Conservation (phyloP, 2,888 invertebrate species). For the Rhodophaea formosa region DNA sequence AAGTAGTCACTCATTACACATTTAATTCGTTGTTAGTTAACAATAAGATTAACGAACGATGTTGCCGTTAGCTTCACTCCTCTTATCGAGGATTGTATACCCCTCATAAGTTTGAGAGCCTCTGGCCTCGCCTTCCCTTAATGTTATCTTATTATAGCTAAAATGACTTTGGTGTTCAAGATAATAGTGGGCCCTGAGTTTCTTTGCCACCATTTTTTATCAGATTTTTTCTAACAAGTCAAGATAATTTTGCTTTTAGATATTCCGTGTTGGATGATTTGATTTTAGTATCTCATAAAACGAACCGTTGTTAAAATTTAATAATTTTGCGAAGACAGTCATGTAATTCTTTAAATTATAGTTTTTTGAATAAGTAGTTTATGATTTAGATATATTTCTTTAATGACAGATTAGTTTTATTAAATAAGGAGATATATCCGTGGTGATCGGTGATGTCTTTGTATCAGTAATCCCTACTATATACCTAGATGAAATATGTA, state of each 20-base stretch:
- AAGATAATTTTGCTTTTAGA: conserved; percentile 71
- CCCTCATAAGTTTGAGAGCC: conserved; percentile 48
- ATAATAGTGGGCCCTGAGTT: conserved; percentile 72
- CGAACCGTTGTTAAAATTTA: conserved; percentile 17
- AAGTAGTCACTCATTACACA: no score
- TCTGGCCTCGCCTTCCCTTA: conserved; percentile 59
- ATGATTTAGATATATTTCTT: neutral
- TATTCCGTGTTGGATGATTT: conserved; percentile 68
- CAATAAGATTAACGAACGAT: no score
- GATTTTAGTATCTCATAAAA: conserved; percentile 46
- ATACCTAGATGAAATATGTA: no score
- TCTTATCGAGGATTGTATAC: neutral
- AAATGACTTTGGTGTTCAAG: conserved; percentile 81
- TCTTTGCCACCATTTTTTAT: conserved; percentile 64
- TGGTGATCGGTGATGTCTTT: no score
- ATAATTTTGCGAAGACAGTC: conserved; percentile 15
- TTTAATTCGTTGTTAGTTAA: no score
- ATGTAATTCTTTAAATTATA: neutral
- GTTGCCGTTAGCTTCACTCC: neutral
- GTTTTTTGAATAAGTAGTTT: neutral
- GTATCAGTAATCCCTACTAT: no score
- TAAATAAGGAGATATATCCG: no score
- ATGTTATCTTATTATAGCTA: conserved; percentile 81
- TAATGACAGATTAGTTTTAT: neutral
- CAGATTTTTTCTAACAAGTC: conserved; percentile 49